Evolutionary conservation across 2,797 vertebrate genomes (phyloP).

Genomic region (Coreius guichenoti): DNA sequence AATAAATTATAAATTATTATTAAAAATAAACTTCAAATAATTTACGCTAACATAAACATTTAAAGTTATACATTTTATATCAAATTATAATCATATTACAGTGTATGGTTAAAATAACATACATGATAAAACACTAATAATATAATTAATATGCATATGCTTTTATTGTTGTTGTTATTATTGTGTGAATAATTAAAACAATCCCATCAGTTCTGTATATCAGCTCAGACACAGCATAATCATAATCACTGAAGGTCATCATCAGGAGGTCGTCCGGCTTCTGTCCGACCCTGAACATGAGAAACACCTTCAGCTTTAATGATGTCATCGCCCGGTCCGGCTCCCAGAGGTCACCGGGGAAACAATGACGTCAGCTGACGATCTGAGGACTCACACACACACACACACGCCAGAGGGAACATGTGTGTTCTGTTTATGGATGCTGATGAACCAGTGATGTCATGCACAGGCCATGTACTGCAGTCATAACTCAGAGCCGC

Average conservation of each 20-base stretch:
- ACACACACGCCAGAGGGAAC: constrained; percentile 34
- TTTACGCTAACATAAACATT: background rate
- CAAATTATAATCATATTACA: background rate
- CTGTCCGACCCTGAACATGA: background rate
- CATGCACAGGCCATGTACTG: constrained; percentile 40
- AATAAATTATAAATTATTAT: background rate
- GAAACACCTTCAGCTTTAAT: constrained; percentile 12
- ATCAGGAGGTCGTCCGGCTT: background rate
- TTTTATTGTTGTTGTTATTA: too few relatives aligned
- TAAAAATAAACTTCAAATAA: background rate
- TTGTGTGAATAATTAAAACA: background rate
- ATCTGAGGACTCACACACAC: constrained; percentile 9
- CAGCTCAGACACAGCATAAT: background rate
- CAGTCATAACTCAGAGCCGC: constrained; percentile 35
- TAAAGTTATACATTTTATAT: too few relatives aligned
- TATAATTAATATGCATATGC: background rate
- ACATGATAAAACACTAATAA: background rate
- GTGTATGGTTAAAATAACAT: background rate
- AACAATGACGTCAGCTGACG: constrained; percentile 57
- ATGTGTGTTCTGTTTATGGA: constrained; percentile 49
- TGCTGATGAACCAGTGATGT: constrained; percentile 26
- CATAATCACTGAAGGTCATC: too few relatives aligned
- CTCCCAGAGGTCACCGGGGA: constrained; percentile 59
- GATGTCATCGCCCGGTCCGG: constrained; percentile 28
- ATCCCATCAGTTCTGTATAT: background rate